Evolutionary conservation across 2,797 vertebrate species (phyloP).

Genomic region (Oryzias sinensis): DNA sequence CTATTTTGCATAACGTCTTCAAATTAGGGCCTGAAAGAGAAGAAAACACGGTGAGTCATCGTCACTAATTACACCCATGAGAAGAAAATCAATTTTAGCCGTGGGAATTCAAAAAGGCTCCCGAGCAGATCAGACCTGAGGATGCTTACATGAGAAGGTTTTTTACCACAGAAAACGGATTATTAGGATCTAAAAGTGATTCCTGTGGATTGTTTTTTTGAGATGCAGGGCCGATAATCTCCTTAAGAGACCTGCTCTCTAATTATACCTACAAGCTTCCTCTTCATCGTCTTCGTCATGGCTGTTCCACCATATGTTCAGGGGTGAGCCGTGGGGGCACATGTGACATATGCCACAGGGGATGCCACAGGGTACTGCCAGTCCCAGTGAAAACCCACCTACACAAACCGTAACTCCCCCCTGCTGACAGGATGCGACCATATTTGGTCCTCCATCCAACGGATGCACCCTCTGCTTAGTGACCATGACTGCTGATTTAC

Average conservation of each 20-base stretch:
- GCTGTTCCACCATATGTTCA: constrained; percentile 60
- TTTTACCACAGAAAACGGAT: neutral
- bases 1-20: constrained; percentile 97
- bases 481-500: no score
- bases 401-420: constrained; percentile 43
- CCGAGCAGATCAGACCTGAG: constrained; percentile 10
- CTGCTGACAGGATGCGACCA: constrained; percentile 60
- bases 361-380: constrained; percentile 54
- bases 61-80: constrained; percentile 22
- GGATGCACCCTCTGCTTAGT: constrained; percentile 33
- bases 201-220: neutral
- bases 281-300: constrained; percentile 22
- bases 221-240: constrained; percentile 7
- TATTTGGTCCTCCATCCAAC: constrained; percentile 55
- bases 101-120: constrained; percentile 31
- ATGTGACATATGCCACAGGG: constrained; percentile 45
- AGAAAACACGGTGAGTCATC: constrained; percentile 48
- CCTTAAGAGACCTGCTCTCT: constrained; percentile 10
- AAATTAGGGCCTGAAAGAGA: constrained; percentile 88
- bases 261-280: constrained; percentile 22
- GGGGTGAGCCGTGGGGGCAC: constrained; percentile 32
- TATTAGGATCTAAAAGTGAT: constrained; percentile 1
- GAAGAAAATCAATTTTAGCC: constrained; percentile 34
- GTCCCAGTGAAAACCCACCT: constrained; percentile 52
- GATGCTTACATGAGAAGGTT: constrained; percentile 19